phyloP scores from a whole-genome alignment of 1,140 invertebrate species.

The Wasmannia auropunctata region DNA sequence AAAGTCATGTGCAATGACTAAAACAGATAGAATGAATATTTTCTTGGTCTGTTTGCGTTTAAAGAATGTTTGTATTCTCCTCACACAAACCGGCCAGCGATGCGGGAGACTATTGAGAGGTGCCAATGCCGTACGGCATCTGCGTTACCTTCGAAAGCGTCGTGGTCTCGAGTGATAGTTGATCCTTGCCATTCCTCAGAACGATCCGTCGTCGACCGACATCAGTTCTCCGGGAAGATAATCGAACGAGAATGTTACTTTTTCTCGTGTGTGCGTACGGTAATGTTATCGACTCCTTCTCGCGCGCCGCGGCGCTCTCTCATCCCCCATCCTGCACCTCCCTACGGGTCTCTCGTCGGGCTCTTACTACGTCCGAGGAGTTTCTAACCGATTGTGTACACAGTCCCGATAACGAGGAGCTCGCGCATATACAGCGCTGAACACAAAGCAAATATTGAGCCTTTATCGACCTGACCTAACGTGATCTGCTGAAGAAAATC shows the following conservation, averaged over 20 bases:
- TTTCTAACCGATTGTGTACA: conserved; percentile 66
- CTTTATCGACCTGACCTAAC: conserved; percentile 57
- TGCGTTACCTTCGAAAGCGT: background rate
- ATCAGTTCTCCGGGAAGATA: conserved; percentile 31
- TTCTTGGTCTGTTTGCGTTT: conserved; percentile 9
- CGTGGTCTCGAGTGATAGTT: background rate
- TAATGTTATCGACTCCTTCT: conserved; percentile 55
- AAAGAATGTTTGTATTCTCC: conserved; percentile 16
- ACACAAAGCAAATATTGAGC: conserved; percentile 68
- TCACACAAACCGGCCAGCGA: background rate
- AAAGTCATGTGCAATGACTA: background rate
- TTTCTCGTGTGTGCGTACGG: conserved; percentile 43
- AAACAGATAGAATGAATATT: conserved; percentile 2
- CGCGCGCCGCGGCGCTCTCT: background rate
- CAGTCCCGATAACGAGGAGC: conserved; percentile 63
- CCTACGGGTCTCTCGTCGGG: background rate
- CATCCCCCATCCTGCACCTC: background rate
- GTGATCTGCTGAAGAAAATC: conserved; percentile 50
- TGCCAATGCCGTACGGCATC: background rate
- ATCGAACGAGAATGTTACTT: conserved; percentile 49
- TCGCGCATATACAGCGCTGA: conserved; percentile 34
- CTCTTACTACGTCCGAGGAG: conserved; percentile 49
- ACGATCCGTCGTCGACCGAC: conserved; percentile 25
- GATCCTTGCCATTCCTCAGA: background rate
- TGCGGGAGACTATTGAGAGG: background rate